Evolutionary conservation across 2,113 vertebrate genomes (phyloP).

Genomic region (Grus americana): DNA sequence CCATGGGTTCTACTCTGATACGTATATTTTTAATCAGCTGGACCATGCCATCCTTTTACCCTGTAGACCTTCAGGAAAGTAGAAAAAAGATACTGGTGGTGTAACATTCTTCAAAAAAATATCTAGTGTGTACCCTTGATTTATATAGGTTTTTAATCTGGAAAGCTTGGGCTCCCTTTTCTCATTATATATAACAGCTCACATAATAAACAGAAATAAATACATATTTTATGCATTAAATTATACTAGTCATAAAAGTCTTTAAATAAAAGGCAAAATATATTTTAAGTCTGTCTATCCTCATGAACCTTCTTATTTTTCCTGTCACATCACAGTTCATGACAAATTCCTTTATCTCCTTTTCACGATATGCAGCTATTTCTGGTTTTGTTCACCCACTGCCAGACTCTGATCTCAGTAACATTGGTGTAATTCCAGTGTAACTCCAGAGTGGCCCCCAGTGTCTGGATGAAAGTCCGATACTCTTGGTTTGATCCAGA

Average conservation of each 20-base stretch:
- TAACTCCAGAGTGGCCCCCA: conserved; percentile 57
- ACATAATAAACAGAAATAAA: background rate
- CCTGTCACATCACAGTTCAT: background rate
- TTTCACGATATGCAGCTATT: conserved; percentile 37
- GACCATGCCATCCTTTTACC: background rate
- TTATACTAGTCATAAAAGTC: background rate
- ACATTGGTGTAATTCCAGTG: conserved; percentile 35
- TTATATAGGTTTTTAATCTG: background rate
- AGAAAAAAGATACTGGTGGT: background rate
- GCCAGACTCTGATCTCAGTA: conserved; percentile 61
- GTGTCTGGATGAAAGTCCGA: conserved; percentile 46
- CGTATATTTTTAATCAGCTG: background rate
- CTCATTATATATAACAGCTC: background rate
- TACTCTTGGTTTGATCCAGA: conserved; percentile 24
- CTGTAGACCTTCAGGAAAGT: background rate
- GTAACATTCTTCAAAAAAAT: background rate
- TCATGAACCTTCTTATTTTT: background rate
- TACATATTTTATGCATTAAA: background rate
- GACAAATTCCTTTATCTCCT: conserved; percentile 33
- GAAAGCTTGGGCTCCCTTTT: background rate
- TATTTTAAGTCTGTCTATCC: background rate
- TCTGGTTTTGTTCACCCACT: conserved; percentile 18
- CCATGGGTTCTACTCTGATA: background rate
- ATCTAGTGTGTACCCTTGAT: background rate
- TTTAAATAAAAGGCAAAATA: background rate